A percentile compares a stretch with the other conserved stretches of the same genome.
These are phyloP conservation scores for Euplagia quadripunctaria DNA, from an alignment of 2,888 invertebrate genomes.

Conservation along the genomic window DNA sequence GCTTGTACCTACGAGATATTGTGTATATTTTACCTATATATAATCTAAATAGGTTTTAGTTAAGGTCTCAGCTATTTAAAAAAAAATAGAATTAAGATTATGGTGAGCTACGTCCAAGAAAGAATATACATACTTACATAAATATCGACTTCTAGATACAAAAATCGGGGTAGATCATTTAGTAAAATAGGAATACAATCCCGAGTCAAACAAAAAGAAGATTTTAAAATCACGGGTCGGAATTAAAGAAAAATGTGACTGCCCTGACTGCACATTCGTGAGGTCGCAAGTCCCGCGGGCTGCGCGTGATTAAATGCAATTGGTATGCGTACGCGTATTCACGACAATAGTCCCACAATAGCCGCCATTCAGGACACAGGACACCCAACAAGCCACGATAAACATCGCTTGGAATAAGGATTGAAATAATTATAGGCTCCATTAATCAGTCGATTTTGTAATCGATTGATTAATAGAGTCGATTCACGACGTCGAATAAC, in stretches of 20 bases:
- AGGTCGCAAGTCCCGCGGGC: slow-evolving; percentile 17
- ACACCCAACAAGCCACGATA: slow-evolving; percentile 40
- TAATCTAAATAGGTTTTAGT: too few species aligned
- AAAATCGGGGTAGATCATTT: background rate
- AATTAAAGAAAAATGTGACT: slow-evolving; percentile 3
- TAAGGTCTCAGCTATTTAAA: too few species aligned
- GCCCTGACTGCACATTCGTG: slow-evolving; percentile 1
- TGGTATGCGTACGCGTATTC: slow-evolving; percentile 50
- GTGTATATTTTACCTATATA: too few species aligned
- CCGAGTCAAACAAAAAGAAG: background rate
- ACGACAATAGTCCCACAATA: slow-evolving; percentile 35
- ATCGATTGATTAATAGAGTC: background rate
- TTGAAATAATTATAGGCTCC: slow-evolving; percentile 17
- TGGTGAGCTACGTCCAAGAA: too few species aligned
- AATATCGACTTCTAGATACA: too few species aligned
- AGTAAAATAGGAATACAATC: background rate
- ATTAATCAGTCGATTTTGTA: background rate
- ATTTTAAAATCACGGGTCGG: background rate
- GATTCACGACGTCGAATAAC: background rate
- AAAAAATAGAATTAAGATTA: too few species aligned
- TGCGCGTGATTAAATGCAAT: slow-evolving; percentile 49
- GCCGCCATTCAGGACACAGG: slow-evolving; percentile 36
- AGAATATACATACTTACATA: too few species aligned
- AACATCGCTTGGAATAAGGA: slow-evolving; percentile 5
- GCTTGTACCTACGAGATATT: too few species aligned